phyloP scores from a whole-genome alignment of 2,888 invertebrate genomes.

The Quadroppia sp. region DNA sequence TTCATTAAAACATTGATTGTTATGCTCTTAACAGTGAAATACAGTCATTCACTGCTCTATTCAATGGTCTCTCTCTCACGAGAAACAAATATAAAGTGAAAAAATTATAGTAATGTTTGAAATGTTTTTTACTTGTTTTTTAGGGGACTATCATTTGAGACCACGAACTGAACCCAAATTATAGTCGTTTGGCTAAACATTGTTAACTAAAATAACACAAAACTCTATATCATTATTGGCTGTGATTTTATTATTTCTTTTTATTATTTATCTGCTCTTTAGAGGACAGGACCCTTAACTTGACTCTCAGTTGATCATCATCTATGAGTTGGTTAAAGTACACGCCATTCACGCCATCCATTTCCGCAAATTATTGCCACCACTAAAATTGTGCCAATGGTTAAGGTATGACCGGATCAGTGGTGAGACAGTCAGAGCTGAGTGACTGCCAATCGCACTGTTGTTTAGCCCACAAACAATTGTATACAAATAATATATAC shows the following conservation, averaged over 20 bases:
- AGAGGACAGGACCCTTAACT: neutral
- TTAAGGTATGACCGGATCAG: neutral
- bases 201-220: conserved; percentile 4
- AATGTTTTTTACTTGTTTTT: neutral
- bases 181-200: conserved; percentile 25
- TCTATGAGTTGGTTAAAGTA: neutral
- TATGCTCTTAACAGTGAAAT: too few relatives aligned
- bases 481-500: conserved; percentile 11
- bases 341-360: conserved; percentile 2
- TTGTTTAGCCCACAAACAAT: neutral
- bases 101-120: conserved; percentile 13
- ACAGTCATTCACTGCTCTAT: neutral
- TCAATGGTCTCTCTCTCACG: conserved; percentile 3
- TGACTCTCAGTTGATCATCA: conserved; percentile 11
- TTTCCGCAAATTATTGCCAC: conserved; percentile 27
- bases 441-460: neutral
- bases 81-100: conserved; percentile 31
- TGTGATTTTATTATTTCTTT: neutral
- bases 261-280: conserved; percentile 9
- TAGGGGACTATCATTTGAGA: conserved; percentile 20
- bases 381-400: conserved; percentile 5
- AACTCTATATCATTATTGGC: neutral
- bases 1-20: too few relatives aligned
- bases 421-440: neutral
- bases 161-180: conserved; percentile 28